phyloP scores from a whole-genome alignment of 2,888 invertebrate species.

The Amblyjoppa fuscipennis region DNA sequence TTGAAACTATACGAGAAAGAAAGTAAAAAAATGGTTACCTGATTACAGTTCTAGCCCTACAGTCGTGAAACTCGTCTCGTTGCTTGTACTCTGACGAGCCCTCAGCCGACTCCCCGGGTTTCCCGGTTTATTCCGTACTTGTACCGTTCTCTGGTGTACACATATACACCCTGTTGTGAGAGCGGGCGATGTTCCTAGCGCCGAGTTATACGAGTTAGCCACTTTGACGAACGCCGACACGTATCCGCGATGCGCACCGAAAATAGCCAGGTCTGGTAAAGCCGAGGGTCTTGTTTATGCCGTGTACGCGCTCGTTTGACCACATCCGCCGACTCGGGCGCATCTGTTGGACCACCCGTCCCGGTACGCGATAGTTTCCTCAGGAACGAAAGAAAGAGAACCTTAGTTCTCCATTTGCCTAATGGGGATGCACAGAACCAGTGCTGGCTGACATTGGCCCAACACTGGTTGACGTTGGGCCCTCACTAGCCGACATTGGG shows the following conservation, averaged over 20 bases:
- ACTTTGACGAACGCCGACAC: constrained; percentile 52
- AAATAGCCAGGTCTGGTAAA: constrained; percentile 64
- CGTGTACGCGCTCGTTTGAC: constrained; percentile 71
- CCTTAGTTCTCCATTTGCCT: background rate
- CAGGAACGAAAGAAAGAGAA: constrained; percentile 59
- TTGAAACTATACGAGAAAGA: too few species aligned
- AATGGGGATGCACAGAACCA: too few species aligned
- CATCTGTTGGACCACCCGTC: constrained; percentile 82
- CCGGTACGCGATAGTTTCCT: constrained; percentile 69
- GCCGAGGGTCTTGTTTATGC: constrained; percentile 63
- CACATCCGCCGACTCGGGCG: constrained; percentile 80
- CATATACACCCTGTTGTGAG: too few species aligned
- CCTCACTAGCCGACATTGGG: too few species aligned
- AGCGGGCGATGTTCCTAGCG: too few species aligned
- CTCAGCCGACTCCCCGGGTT: too few species aligned
- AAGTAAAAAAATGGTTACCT: too few species aligned
- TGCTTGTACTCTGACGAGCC: too few species aligned
- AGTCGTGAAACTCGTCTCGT: too few species aligned
- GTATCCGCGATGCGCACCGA: constrained; percentile 31
- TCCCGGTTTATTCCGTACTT: background rate
- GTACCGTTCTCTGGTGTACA: background rate
- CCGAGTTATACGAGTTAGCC: constrained; percentile 9
- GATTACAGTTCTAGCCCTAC: too few species aligned
- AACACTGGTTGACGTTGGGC: too few species aligned
- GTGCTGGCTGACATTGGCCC: too few species aligned